Conservation (phyloP, 92 coral and sea anemone genomes). For the Palythoa grandis region DNA sequence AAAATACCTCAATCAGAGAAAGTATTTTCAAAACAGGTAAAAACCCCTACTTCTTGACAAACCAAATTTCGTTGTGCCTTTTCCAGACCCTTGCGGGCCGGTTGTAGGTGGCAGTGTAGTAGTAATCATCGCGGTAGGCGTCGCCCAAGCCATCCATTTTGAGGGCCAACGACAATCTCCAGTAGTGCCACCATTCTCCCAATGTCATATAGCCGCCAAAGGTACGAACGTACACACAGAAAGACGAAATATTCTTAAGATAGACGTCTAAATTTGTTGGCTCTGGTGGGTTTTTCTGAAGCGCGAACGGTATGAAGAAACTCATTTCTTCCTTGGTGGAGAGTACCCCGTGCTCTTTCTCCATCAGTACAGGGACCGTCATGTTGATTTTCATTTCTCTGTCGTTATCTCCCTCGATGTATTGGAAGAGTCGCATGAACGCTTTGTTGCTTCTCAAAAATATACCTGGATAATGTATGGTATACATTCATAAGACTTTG, state of each 20-base stretch:
- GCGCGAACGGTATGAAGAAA: constrained; percentile 47
- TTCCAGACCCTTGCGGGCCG: constrained; percentile 46
- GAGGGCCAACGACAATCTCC: constrained; percentile 39
- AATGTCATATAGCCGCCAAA: constrained; percentile 46
- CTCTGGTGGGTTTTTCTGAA: constrained; percentile 41
- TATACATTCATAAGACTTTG: neutral
- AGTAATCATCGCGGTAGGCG: constrained; percentile 41
- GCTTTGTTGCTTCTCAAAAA: neutral
- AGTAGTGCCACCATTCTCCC: constrained; percentile 12
- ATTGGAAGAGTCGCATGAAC: constrained; percentile 56
- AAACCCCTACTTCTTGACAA: constrained; percentile 7
- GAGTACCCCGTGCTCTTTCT: neutral
- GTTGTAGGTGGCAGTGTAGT: constrained; percentile 56
- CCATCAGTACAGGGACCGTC: constrained; percentile 60
- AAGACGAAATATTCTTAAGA: neutral
- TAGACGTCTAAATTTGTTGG: constrained; percentile 39
- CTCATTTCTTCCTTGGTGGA: constrained; percentile 30
- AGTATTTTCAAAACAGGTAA: neutral
- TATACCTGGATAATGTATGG: neutral
- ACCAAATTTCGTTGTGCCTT: constrained; percentile 67
- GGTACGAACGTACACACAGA: constrained; percentile 46
- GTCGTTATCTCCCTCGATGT: constrained; percentile 59
- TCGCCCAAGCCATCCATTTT: constrained; percentile 41
- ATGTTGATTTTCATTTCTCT: constrained; percentile 41
- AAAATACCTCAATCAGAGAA: neutral